Conservation (phyloP, 2,797 vertebrate genomes). For the Sebastes oblongus region DNA sequence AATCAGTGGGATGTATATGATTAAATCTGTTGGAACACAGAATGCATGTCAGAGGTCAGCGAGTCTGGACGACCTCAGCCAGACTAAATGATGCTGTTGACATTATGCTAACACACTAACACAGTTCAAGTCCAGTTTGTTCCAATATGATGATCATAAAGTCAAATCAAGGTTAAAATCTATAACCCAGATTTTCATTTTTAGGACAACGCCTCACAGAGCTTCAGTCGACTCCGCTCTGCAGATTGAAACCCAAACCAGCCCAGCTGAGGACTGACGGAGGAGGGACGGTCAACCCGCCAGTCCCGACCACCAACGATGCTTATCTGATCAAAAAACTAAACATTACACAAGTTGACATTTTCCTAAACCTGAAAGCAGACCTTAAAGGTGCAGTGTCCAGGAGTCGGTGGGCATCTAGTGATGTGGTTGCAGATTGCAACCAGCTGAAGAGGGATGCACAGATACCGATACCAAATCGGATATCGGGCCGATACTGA, state of each 20-base stretch:
- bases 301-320: neutral
- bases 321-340: neutral
- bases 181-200: neutral
- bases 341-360: neutral
- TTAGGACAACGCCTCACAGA: neutral
- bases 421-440: too few species aligned
- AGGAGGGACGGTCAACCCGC: too few species aligned
- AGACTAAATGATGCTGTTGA: neutral
- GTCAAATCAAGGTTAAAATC: neutral
- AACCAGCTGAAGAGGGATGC: too few species aligned
- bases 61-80: neutral
- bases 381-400: neutral
- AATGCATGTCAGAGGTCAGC: conserved; percentile 25
- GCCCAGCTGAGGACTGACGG: too few species aligned
- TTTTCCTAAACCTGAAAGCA: neutral
- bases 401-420: too few species aligned
- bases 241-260: too few species aligned
- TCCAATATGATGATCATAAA: neutral
- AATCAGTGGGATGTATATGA: conserved; percentile 53
- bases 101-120: neutral
- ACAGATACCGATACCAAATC: too few species aligned
- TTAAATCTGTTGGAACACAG: conserved; percentile 34
- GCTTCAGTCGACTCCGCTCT: neutral
- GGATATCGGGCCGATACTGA: too few species aligned
- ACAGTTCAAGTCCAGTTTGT: neutral